Base-by-base conservation (phyloP, 2,797 vertebrate species). In the Sebastes steindachneri region DNA sequence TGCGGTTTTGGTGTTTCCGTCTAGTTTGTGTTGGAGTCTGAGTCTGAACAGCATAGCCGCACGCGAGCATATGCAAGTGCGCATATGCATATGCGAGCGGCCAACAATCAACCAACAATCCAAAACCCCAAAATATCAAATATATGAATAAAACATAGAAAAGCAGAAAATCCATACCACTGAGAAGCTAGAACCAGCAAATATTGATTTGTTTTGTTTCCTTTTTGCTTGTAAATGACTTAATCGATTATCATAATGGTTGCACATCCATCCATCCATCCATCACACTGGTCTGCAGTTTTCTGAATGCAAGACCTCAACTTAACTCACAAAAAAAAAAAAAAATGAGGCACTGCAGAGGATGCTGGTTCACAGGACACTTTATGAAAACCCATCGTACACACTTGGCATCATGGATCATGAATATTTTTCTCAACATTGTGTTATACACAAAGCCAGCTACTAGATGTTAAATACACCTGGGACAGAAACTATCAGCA, bases 381-480 rank as follows among this genome's bases (percentile, higher is more conserved):
- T 79, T 88, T 80, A 85, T 81, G 68, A 77, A 75, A 74, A 79
- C 15, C 4, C 2, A n/a, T 28, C 48, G 19, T 33, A 80, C 58
- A 87, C n/a, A 70, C 31, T 54, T 62, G 21, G 65, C 26, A 64
- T 62, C 9, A 9, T 15, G 57, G n/a, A 66, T 69, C 23, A 74
- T 23, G n/a, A 59, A 41, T 60, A 4, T 59, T 73, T 69, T 31
- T 48, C 28, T 25, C 26, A 53, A 75, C 23, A 73, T 14, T 62
- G 55, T 73, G 31, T 37, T 65, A 29, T 9, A 68, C 53, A 69
- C 21, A 71, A 54, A 73, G n/a, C 23, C 31, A 70, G 41, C 6
- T 14, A 60, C 31, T 53, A 67, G 1, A 73, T 31, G 66, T 26
- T 25, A 37, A 51, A 65, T 63, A 60, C 35, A 70, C 33, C 48